These are phyloP conservation scores for Amblyraja radiata DNA, from an alignment of 2,797 vertebrate species.

Conservation along the genomic window DNA sequence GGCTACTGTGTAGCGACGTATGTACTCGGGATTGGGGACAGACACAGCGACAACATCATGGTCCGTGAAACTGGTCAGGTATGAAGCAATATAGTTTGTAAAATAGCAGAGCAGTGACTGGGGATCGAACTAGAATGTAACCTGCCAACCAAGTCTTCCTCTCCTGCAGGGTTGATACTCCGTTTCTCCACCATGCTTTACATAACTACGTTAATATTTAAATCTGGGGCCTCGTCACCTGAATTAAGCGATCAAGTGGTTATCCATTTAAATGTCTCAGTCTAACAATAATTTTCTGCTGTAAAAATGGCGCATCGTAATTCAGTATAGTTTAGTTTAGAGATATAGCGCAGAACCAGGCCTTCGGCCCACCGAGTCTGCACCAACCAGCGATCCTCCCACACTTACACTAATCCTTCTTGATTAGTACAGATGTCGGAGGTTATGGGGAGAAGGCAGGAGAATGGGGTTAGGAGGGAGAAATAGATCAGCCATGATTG, in stretches of 20 bases:
- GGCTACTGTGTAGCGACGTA: conserved; percentile 99
- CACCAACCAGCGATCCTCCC: no score
- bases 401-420: no score
- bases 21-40: conserved; percentile 94
- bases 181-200: background rate
- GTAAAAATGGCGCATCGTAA: background rate
- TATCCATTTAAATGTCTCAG: background rate
- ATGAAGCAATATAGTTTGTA: conserved; percentile 40
- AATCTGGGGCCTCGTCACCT: background rate
- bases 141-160: background rate
- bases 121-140: background rate
- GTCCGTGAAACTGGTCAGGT: conserved; percentile 96
- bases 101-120: background rate
- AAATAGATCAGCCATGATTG: no score
- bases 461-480: no score
- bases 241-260: background rate
- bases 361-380: no score
- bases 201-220: background rate
- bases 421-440: no score
- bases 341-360: no score
- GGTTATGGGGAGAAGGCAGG: no score
- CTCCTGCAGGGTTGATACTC: background rate
- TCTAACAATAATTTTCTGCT: background rate
- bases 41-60: conserved; percentile 99
- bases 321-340: no score